phyloP scores from a whole-genome alignment of 2,113 vertebrate genomes.

The Ammodytes dubius region DNA sequence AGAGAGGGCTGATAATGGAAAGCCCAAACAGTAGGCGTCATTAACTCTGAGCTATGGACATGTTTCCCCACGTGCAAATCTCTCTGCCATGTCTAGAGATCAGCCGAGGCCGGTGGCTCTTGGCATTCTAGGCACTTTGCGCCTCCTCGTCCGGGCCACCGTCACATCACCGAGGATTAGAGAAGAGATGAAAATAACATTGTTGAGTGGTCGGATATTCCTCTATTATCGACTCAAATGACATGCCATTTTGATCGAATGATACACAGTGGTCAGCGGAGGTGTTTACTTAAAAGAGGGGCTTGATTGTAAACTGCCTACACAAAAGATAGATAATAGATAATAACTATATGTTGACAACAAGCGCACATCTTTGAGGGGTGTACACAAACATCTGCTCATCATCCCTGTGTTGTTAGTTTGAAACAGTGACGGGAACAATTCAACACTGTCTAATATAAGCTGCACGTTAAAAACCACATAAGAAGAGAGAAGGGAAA shows the following conservation, averaged over 20 bases:
- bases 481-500: constrained; percentile 65
- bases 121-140: constrained; percentile 52
- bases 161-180: constrained; percentile 52
- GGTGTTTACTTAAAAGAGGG: neutral
- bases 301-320: constrained; percentile 18
- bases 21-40: constrained; percentile 69
- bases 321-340: constrained; percentile 37
- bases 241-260: constrained; percentile 1
- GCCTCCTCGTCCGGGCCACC: constrained; percentile 18
- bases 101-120: constrained; percentile 33
- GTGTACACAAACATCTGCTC: constrained; percentile 45
- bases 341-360: constrained; percentile 10
- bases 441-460: constrained; percentile 77
- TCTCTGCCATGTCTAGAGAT: constrained; percentile 40
- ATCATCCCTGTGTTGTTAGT: constrained; percentile 63
- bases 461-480: constrained; percentile 75
- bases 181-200: constrained; percentile 43
- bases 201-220: constrained; percentile 34
- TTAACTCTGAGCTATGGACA: constrained; percentile 64
- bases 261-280: constrained; percentile 34
- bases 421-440: constrained; percentile 60
- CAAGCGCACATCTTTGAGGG: constrained; percentile 11
- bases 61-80: constrained; percentile 48
- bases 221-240: constrained; percentile 37
- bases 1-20: constrained; percentile 58